Percentiles rank a stretch among this genome's conserved stretches.
phyloP scores from a whole-genome alignment of 2,113 vertebrate species.

The Pelodiscus sinensis region DNA sequence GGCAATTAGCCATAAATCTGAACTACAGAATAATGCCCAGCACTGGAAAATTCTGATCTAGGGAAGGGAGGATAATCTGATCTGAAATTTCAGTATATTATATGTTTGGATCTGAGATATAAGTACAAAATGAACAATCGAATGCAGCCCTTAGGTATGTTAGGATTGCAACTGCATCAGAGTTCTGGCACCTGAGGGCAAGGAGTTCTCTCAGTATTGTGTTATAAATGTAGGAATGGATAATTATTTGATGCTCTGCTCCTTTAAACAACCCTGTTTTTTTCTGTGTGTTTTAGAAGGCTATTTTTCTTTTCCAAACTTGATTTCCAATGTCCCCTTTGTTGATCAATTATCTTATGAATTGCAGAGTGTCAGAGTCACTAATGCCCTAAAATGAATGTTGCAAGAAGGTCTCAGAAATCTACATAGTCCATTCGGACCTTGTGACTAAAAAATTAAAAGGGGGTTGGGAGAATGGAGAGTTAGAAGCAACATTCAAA shows the following conservation, averaged over 20 bases:
- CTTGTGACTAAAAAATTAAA: too few relatives aligned
- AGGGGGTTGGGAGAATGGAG: not conserved
- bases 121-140: not conserved
- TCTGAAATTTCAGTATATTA: not conserved
- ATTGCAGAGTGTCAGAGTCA: not conserved
- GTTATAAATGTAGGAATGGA: not conserved
- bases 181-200: too few relatives aligned
- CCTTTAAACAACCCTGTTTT: not conserved
- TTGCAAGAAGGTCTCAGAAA: not conserved
- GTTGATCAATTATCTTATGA: not conserved
- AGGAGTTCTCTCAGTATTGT: not conserved
- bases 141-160: not conserved
- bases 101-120: not conserved
- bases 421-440: not conserved
- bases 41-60: too few relatives aligned
- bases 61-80: not conserved
- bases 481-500: not conserved
- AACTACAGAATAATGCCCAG: not conserved
- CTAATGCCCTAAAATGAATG: not conserved
- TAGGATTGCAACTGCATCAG: too few relatives aligned
- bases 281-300: not conserved
- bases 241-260: not conserved
- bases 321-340: not conserved
- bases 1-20: not conserved
- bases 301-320: not conserved